phyloP scores from a whole-genome alignment of 1,140 invertebrate species.

The Microvelia longipes region DNA sequence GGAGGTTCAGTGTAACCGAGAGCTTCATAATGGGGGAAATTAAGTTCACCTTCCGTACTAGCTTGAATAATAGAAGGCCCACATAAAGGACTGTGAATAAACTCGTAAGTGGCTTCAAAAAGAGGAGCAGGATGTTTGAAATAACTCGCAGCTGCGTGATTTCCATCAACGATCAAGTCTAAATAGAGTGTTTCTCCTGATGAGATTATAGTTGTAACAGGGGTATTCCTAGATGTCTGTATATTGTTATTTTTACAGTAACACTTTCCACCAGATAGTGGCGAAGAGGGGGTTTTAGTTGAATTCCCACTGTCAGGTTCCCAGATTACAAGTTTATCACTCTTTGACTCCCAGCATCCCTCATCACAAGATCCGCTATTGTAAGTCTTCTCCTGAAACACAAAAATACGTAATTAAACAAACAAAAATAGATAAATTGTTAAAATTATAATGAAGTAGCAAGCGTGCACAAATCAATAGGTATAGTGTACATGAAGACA shows the following conservation, averaged over 20 bases:
- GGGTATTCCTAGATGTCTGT: background rate
- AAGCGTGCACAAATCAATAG: no score
- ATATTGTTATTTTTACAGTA: constrained; percentile 37
- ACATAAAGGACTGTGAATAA: constrained; percentile 72
- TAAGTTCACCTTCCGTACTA: constrained; percentile 54
- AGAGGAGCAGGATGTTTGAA: constrained; percentile 67
- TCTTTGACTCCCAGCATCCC: constrained; percentile 59
- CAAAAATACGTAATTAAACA: no score
- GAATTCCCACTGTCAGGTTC: constrained; percentile 39
- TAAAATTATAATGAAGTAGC: no score
- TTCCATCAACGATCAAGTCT: constrained; percentile 61
- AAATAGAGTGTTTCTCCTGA: constrained; percentile 49
- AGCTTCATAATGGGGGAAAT: constrained; percentile 69
- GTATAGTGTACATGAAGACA: no score
- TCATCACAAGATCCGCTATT: constrained; percentile 61
- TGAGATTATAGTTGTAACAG: constrained; percentile 17
- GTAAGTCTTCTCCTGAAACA: constrained; percentile 48
- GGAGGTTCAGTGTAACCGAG: constrained; percentile 57
- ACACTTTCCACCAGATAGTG: constrained; percentile 38
- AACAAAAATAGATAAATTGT: no score
- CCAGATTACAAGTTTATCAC: constrained; percentile 63
- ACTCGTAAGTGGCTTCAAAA: constrained; percentile 69
- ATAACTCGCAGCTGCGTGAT: constrained; percentile 64
- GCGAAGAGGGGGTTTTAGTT: constrained; percentile 38
- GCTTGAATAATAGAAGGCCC: constrained; percentile 62